Conservation (phyloP, 2,113 vertebrate genomes). For the Cricetomys ansorgei region DNA sequence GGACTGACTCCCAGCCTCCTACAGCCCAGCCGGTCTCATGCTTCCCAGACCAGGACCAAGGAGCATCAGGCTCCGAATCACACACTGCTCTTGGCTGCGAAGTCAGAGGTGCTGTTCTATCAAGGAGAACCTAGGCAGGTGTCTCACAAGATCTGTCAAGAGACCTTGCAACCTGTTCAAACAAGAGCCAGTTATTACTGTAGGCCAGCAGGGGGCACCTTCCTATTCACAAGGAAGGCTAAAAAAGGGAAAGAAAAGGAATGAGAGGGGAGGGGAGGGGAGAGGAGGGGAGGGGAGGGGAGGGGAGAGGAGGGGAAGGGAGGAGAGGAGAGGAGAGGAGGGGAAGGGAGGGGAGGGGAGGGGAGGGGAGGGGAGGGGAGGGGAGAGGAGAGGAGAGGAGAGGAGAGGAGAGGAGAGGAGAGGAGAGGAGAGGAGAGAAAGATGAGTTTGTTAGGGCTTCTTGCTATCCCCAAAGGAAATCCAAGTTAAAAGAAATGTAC, state of each 20-base stretch:
- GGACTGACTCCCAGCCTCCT: neutral
- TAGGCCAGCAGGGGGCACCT: neutral
- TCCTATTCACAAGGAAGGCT: neutral
- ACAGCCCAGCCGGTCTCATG: rapidly evolving
- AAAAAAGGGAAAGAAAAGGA: neutral
- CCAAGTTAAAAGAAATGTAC: neutral
- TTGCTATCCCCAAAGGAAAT: neutral
- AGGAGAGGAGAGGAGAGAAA: no score
- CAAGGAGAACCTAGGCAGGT: neutral
- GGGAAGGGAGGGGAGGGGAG: no score
- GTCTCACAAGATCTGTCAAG: neutral
- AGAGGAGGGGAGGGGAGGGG: no score
- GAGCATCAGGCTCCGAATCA: neutral
- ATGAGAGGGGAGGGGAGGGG: no score
- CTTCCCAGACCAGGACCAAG: neutral
- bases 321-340: no score
- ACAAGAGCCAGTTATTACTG: neutral
- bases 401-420: no score
- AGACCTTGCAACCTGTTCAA: neutral
- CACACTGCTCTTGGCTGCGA: neutral
- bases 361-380: no score
- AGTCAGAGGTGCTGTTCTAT: no score
- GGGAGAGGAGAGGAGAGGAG: no score
- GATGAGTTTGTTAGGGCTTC: neutral
- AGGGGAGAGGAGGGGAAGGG: no score